These are phyloP conservation scores for Lasioglossum marginatum DNA, from an alignment of 2,888 invertebrate species.

Conservation along the genomic window DNA sequence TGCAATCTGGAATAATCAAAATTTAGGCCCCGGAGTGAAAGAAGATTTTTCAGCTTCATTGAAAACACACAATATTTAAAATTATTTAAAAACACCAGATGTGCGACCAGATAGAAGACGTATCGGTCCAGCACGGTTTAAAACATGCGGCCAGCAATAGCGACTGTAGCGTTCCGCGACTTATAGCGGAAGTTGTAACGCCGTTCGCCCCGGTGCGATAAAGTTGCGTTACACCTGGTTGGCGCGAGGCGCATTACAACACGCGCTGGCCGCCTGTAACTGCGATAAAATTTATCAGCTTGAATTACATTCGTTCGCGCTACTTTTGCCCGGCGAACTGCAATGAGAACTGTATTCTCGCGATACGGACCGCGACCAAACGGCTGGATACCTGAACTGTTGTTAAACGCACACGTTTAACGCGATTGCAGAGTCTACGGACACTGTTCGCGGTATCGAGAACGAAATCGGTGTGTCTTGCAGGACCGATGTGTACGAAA, in stretches of 20 bases:
- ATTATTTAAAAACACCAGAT: no score
- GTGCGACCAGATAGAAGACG: not conserved
- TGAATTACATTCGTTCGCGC: slow-evolving; percentile 17
- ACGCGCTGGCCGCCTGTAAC: not conserved
- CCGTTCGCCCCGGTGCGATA: not conserved
- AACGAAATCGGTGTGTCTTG: not conserved
- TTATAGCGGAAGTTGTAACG: slow-evolving; percentile 19
- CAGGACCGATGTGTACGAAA: not conserved
- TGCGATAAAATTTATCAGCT: slow-evolving; percentile 12
- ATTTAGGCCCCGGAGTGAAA: no score
- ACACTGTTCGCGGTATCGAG: not conserved
- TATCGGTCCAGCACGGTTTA: not conserved
- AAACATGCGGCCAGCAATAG: not conserved
- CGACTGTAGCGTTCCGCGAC: not conserved
- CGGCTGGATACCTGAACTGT: not conserved
- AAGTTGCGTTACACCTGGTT: slow-evolving; percentile 12
- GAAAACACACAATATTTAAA: no score
- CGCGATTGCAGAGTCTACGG: not conserved
- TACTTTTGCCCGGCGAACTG: not conserved
- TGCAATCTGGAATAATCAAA: no score
- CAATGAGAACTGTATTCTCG: not conserved
- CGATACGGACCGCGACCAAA: not conserved
- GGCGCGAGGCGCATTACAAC: not conserved
- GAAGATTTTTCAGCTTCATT: no score
- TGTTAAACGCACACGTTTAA: not conserved